phyloP scores from a whole-genome alignment of 1,140 invertebrate genomes.

The Antheraea mylitta region DNA sequence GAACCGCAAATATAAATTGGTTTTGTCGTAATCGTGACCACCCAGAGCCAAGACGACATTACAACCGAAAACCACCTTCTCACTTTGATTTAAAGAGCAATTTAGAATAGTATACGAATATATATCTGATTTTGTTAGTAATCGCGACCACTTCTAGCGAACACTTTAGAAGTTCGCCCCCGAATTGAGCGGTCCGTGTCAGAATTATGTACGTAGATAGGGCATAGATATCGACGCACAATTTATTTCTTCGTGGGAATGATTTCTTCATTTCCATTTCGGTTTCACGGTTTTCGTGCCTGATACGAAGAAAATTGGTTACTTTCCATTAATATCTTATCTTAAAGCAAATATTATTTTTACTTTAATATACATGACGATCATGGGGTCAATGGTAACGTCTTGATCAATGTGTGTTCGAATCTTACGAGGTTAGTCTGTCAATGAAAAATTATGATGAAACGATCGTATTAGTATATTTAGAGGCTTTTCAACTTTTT shows the following conservation, averaged over 20 bases:
- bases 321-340: not conserved
- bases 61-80: conserved; percentile 33
- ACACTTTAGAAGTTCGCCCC: conserved; percentile 68
- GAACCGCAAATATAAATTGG: conserved; percentile 26
- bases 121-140: conserved; percentile 35
- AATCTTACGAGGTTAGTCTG: too few relatives aligned
- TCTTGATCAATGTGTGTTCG: too few relatives aligned
- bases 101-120: not conserved
- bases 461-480: too few relatives aligned
- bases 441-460: too few relatives aligned
- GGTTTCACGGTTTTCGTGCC: conserved; percentile 22
- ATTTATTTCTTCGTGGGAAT: conserved; percentile 63
- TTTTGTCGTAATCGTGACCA: conserved; percentile 44
- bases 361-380: too few relatives aligned
- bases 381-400: too few relatives aligned
- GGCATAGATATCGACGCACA: conserved; percentile 46
- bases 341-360: not conserved
- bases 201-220: conserved; percentile 47
- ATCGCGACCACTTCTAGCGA: conserved; percentile 70
- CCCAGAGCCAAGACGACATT: conserved; percentile 41
- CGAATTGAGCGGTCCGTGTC: conserved; percentile 73
- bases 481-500: too few relatives aligned
- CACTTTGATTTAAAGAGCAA: not conserved
- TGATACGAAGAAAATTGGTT: conserved; percentile 3
- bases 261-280: conserved; percentile 64